Evolutionary conservation across 2,888 invertebrate genomes (phyloP), one percentile per base, ranked within the genome.

Genomic region (Aproaerema taeniolella): DNA sequence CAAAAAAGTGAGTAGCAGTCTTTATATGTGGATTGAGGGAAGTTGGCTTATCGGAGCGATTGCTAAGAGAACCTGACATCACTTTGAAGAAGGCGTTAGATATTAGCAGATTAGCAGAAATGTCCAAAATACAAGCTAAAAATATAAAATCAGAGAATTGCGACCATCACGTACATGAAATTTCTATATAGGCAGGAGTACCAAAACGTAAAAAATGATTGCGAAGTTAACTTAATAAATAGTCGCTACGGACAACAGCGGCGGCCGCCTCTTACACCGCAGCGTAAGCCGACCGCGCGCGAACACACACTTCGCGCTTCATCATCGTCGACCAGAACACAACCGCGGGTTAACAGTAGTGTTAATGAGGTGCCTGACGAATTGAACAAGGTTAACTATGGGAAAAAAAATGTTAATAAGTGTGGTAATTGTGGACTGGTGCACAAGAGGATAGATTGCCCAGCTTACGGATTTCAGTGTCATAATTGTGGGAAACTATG

Each of bases 11-110:
- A n/a, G n/a, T n/a, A n/a, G n/a, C n/a, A n/a, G n/a, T n/a, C n/a
- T 36, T 57, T 20, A 50, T 55, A 17, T 55, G 54, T 40, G 52
- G 54, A 1, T 28, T 57, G 3, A 32, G 11, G 16, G 46, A 50
- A 7, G 38, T 9, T 2, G 26, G 20, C 0, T 11, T 56, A 9
- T 31, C 48, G 12, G 53, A 50, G 38, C 12, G 53, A 16, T 15
- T 53, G 14, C 25, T 50, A 11, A 13, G 50, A 7, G 52, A 50
- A 40, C 16, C 45, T 1, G 45, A 50, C 5, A 37, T 52, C 13
- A 45, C 45, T 0, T 36, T 49, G 11, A 14, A 16, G 10, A 31
- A 31, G 15, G 31, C 31, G 5, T 9, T 31, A 16, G 31, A 31
- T 9, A 31, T 31, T 16, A 7, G 31, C n/a, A 31, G 15, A 11